Base-by-base conservation (phyloP, 1,140 invertebrate genomes). In the Drosophila orosa region DNA sequence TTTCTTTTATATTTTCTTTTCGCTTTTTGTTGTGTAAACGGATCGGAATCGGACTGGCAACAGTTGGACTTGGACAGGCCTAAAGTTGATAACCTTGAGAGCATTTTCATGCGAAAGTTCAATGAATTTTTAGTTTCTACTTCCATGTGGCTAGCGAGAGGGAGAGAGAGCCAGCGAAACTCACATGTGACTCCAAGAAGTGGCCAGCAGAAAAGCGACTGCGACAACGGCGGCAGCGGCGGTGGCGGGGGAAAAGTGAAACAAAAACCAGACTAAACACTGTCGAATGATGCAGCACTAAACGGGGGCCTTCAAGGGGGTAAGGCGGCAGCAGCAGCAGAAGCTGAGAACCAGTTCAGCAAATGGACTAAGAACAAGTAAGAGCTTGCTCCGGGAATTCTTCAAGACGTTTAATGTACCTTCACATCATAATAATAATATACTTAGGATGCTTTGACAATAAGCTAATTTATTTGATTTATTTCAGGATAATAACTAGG, bases 51-150 rank as follows among this genome's bases (percentile, higher is more conserved):
- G 67, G 66, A 58, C 50, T 58, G 65, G 48, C 67, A 71, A 71
- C 67, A 69, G 67, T 69, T 69, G 73, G 73, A 89, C 86, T 83
- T 84, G 81, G 81, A 85, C 80, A 83, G 80, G 75, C 75, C 79
- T 71, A 89, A 89, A 89, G 90, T 91, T 91, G 90, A 91, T 91
- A 91, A 91, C 90, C 90, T 91, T 91, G 90, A 91, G 85, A 91
- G 90, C 90, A 90, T 91, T 91, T 90, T 91, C 84, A 91, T 91
- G 90, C 90, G 90, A 91, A 91, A 91, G 90, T 91, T 91, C 90
- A 91, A 91, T 91, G 90, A 91, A 91, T 91, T 91, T 91, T 90
- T 90, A 85, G 85, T 85, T 91, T 90, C 85, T 69, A 90, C 87
- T 90, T 90, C 87, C 82, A 90, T 90, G 79, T 78, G 58, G 50